Percentiles rank a stretch among this genome's conserved stretches.
phyloP scores from a whole-genome alignment of 2,888 invertebrate genomes.

The Synanthedon vespiformis region DNA sequence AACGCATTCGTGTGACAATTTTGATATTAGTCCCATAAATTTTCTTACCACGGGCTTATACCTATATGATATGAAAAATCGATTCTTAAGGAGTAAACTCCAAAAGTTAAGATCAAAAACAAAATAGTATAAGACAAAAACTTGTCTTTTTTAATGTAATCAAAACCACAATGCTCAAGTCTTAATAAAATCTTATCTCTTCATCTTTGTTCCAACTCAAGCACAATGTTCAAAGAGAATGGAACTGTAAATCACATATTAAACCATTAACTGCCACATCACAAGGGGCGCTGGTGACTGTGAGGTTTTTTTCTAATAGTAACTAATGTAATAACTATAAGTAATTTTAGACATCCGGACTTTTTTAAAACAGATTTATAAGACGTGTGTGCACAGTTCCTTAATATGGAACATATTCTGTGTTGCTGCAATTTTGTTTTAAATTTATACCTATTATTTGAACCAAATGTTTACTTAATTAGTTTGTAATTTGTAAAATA shows the following conservation, averaged over 20 bases:
- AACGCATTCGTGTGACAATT: too few relatives aligned
- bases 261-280: slow-evolving; percentile 15
- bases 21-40: too few relatives aligned
- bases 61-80: too few relatives aligned
- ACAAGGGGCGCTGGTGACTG: slow-evolving; percentile 11
- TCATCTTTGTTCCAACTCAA: slow-evolving; percentile 1
- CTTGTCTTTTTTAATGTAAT: neutral
- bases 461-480: too few relatives aligned
- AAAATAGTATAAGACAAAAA: too few relatives aligned
- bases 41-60: too few relatives aligned
- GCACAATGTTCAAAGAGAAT: neutral
- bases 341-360: slow-evolving; percentile 9
- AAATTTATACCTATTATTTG: too few relatives aligned
- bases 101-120: too few relatives aligned
- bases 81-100: too few relatives aligned
- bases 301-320: slow-evolving; percentile 10
- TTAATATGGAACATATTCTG: slow-evolving; percentile 24
- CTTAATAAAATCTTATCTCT: neutral
- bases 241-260: slow-evolving; percentile 39
- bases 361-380: neutral
- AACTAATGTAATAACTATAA: slow-evolving; percentile 19
- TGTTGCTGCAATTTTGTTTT: neutral
- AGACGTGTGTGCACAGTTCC: neutral
- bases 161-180: neutral
- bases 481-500: too few relatives aligned